A percentile compares a stretch with the other conserved stretches of the same genome.
phyloP scores from a whole-genome alignment of 2,113 vertebrate species.

The Austrofundulus limnaeus region DNA sequence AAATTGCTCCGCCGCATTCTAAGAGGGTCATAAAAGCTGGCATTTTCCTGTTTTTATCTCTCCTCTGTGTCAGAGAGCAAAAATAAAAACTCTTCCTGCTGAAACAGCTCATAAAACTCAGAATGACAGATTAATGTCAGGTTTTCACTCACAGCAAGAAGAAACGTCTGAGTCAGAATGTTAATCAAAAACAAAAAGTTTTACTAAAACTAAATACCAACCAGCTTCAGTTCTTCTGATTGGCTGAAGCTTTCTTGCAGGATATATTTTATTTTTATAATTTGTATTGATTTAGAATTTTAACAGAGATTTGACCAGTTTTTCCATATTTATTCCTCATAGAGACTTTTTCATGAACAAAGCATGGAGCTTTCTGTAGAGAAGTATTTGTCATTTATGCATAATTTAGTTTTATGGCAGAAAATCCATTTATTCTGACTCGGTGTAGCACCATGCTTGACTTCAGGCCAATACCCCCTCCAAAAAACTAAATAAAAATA shows the following conservation, averaged over 20 bases:
- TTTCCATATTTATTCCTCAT: no score
- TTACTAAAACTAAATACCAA: no score
- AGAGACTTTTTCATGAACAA: no score
- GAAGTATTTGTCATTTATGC: neutral
- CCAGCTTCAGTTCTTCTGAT: no score
- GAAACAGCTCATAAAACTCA: conserved; percentile 26
- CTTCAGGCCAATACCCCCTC: neutral
- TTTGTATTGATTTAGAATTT: no score
- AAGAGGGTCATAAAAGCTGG: conserved; percentile 24
- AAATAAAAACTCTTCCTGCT: conserved; percentile 11
- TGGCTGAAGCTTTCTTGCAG: no score
- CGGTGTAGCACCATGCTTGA: neutral
- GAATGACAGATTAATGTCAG: conserved; percentile 26
- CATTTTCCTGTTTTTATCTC: conserved; percentile 20
- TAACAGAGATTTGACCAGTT: no score
- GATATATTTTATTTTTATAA: no score
- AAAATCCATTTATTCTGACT: conserved; percentile 7
- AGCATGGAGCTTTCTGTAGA: neutral
- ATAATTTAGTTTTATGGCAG: neutral
- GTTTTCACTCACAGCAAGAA: neutral
- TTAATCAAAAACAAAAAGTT: neutral
- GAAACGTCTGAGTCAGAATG: no score
- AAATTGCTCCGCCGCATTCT: neutral
- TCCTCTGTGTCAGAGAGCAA: conserved; percentile 26
- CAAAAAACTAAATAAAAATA: conserved; percentile 3